Conservation (phyloP, 2,113 vertebrate genomes). For the Struthio camelus region DNA sequence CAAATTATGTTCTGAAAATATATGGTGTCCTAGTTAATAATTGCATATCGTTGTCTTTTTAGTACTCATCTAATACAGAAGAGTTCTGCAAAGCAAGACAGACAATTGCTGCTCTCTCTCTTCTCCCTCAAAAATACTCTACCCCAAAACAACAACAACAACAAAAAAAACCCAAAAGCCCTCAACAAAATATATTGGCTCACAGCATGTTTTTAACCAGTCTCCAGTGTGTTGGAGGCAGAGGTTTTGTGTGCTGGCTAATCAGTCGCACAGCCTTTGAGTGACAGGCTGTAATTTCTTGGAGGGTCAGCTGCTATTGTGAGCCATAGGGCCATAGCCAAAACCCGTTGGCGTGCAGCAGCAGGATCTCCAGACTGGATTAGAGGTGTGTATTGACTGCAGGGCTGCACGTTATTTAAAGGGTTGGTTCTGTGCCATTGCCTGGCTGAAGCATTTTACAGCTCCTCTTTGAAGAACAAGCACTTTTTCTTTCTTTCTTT, state of each 20-base stretch:
- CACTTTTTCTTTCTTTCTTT: background rate
- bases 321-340: background rate
- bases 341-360: slow-evolving; percentile 20
- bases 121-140: background rate
- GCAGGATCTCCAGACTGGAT: slow-evolving; percentile 44
- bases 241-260: background rate
- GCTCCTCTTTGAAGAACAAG: slow-evolving; percentile 40
- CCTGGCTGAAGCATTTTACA: slow-evolving; percentile 59
- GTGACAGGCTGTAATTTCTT: slow-evolving; percentile 23
- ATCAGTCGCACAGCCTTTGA: background rate
- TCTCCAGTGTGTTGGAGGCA: background rate
- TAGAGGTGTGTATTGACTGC: slow-evolving; percentile 44
- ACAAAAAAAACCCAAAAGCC: background rate
- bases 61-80: background rate
- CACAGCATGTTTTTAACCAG: background rate
- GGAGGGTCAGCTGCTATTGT: slow-evolving; percentile 4
- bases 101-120: background rate
- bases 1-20: background rate
- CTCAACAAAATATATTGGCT: background rate
- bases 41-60: background rate
- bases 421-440: slow-evolving; percentile 35
- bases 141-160: too few relatives aligned
- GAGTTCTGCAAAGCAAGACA: background rate
- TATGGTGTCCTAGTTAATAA: background rate
- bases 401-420: slow-evolving; percentile 35